Conservation (phyloP, 2,113 vertebrate species). For the Oncorhynchus keta region DNA sequence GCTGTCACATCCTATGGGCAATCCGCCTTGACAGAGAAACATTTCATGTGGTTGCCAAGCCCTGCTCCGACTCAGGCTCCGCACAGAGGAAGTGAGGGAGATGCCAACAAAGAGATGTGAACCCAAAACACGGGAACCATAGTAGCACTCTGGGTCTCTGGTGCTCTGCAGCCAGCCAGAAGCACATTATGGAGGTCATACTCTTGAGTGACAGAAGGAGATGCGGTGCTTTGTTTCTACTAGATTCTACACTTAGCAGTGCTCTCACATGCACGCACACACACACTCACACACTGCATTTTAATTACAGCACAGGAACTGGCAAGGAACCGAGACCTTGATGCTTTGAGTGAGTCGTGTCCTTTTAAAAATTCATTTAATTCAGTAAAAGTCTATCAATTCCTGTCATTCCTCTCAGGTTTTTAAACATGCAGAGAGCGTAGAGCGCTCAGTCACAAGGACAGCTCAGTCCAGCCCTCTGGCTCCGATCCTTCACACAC, state of each 20-base stretch:
- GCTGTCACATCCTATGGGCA: conserved; percentile 38
- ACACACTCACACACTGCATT: not conserved
- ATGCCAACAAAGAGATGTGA: conserved; percentile 38
- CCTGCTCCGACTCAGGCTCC: conserved; percentile 10
- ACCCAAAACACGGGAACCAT: conserved; percentile 17
- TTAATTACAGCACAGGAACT: not conserved
- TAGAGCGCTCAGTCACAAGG: not conserved
- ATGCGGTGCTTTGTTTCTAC: conserved; percentile 26
- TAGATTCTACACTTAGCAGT: conserved; percentile 32
- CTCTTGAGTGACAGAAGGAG: conserved; percentile 41
- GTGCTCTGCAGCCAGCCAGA: conserved; percentile 33
- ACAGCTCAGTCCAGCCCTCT: conserved; percentile 13
- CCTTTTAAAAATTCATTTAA: not conserved
- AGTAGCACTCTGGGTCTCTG: conserved; percentile 29
- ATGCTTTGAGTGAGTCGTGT: not conserved
- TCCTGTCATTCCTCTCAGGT: conserved; percentile 7
- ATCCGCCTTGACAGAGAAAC: conserved; percentile 27
- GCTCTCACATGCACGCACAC: not conserved
- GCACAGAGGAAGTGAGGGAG: conserved; percentile 34
- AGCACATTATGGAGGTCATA: conserved; percentile 9
- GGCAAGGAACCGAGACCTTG: not conserved
- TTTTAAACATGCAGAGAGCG: conserved; percentile 25
- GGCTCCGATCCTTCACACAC: conserved; percentile 4
- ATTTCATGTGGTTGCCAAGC: conserved; percentile 37
- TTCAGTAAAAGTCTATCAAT: conserved; percentile 8